phyloP scores from a whole-genome alignment of 2,797 vertebrate species.

The Gephyroberyx darwinii region DNA sequence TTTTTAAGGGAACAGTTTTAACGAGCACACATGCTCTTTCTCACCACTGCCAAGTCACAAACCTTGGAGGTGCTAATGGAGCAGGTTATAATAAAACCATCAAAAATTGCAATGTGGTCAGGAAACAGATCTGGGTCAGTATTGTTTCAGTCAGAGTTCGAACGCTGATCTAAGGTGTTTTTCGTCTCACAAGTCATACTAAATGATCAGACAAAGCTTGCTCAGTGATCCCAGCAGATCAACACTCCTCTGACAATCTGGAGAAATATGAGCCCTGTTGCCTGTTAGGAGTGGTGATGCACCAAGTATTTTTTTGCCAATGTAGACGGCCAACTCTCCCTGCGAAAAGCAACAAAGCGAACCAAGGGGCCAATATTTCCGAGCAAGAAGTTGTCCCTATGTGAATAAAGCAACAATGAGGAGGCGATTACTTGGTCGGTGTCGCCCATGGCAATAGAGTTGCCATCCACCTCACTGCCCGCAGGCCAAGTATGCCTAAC shows the following conservation, averaged over 20 bases:
- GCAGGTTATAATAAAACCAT: too few relatives aligned
- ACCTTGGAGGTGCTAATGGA: not conserved
- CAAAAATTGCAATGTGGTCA: constrained; percentile 4
- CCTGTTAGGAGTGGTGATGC: not conserved
- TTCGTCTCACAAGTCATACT: constrained; percentile 18
- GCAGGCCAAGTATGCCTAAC: constrained; percentile 4
- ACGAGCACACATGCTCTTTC: not conserved
- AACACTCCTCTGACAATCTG: not conserved
- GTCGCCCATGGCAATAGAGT: constrained; percentile 1
- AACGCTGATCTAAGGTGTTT: constrained; percentile 11
- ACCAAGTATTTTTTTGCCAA: not conserved
- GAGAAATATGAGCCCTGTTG: not conserved
- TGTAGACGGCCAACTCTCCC: too few relatives aligned
- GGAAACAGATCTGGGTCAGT: not conserved
- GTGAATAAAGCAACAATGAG: not conserved
- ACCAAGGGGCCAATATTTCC: not conserved
- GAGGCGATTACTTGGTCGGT: not conserved
- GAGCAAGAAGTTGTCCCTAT: not conserved
- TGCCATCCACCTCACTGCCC: constrained; percentile 4
- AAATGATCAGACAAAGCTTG: constrained; percentile 24
- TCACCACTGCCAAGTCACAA: not conserved
- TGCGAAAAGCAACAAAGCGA: not conserved
- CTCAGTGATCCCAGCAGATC: not conserved
- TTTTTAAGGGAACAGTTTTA: not conserved
- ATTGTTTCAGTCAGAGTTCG: constrained; percentile 4